Evolutionary conservation across 2,797 vertebrate species (phyloP), one percentile per base, ranked within the genome.

Genomic region (Corythornis leucogaster): DNA sequence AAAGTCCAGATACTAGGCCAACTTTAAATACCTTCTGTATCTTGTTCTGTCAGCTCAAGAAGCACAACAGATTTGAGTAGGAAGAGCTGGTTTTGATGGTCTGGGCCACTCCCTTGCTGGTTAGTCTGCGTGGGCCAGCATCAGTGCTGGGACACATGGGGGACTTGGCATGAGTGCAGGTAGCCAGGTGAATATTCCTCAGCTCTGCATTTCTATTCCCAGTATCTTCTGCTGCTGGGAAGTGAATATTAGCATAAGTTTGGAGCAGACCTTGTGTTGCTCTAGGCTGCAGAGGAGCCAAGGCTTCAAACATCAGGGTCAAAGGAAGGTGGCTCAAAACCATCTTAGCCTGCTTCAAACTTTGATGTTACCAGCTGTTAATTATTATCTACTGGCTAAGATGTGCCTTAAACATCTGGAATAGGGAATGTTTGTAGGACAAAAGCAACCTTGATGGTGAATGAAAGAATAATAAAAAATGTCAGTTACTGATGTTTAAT

Each of bases 381-480:
- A 55, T 19, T 38, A 43, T 50, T 66, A 67, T 55, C 31, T 5
- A 8, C 6, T 18, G 58, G 35, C 48, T 30, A 62, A 67, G 59
- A 62, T 48, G 43, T n/a, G 33, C 28, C 83, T 80, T 70, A 68
- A 85, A 48, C 66, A 61, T 66, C 62, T 31, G 11, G 22, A 55
- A 9, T 30, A 50, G 46, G 43, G 45, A 61, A 59, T 38, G 24
- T 51, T 38, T 70, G 26, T 40, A 11, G 35, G 86, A 33, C 43
- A 55, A 11, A 76, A 58, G 53, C 15, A 85, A 64, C 90, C 88
- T 89, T 81, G 86, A 14, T 28, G 62, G 45, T 45, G 31, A 53
- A 38, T 5, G 79, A 68, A 91, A 70, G 12, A 62, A 84, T 53
- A 38, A 89, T 2, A 43, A 45, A 80, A 73, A 79, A 28, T 35